These are phyloP conservation scores for Philereme transversata DNA, from an alignment of 2,888 invertebrate species.

Conservation along the genomic window DNA sequence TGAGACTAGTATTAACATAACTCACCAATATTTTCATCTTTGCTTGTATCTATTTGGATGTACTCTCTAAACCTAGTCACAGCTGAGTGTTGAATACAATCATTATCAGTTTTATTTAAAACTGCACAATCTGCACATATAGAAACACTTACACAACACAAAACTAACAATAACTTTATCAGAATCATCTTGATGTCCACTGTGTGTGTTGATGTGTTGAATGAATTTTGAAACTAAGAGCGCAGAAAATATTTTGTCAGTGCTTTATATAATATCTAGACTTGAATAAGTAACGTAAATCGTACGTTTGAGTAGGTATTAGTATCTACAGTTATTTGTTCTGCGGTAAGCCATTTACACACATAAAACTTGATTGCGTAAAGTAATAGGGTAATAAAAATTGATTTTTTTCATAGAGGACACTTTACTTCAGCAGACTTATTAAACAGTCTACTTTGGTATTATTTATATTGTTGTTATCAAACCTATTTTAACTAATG, in stretches of 20 bases:
- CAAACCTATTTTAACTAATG: too few relatives aligned
- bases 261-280: background rate
- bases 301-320: too few relatives aligned
- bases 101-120: conserved; percentile 14
- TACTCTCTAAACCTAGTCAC: conserved; percentile 57
- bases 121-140: background rate
- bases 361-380: too few relatives aligned
- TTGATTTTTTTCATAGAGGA: too few relatives aligned
- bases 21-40: conserved; percentile 54
- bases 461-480: too few relatives aligned
- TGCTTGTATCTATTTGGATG: conserved; percentile 60
- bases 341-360: too few relatives aligned
- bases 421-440: too few relatives aligned
- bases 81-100: conserved; percentile 41
- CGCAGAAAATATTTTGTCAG: background rate
- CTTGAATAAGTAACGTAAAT: too few relatives aligned
- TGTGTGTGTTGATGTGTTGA: background rate
- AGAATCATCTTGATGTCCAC: conserved; percentile 2
- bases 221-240: background rate
- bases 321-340: too few relatives aligned
- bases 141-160: background rate
- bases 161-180: background rate
- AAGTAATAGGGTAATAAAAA: too few relatives aligned
- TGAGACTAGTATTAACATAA: background rate
- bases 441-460: too few relatives aligned